These are phyloP conservation scores for Micropoecilia bifurca DNA, from an alignment of 2,797 vertebrate genomes.

Conservation along the genomic window DNA sequence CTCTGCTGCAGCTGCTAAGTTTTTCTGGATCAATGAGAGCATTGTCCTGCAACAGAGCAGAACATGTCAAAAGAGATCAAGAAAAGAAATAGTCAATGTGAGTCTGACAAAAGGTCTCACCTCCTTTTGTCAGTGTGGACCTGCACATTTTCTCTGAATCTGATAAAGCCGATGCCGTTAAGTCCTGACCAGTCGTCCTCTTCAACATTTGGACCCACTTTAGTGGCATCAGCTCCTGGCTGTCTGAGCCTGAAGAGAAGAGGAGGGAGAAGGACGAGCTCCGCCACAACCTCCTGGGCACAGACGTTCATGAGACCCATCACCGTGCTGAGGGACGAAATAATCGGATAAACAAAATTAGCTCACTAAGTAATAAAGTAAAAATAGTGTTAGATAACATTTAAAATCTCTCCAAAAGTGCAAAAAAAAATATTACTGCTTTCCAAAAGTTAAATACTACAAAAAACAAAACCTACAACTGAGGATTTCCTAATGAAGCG, in stretches of 20 bases:
- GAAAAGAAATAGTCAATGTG: fast-evolving
- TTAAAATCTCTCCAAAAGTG: background rate
- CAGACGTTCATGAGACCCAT: conserved; percentile 66
- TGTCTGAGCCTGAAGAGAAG: conserved; percentile 65
- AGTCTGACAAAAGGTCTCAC: conserved; percentile 35
- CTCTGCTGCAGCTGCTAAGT: conserved; percentile 36
- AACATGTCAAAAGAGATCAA: background rate
- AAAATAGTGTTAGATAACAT: background rate
- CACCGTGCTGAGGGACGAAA: conserved; percentile 53
- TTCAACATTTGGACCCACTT: conserved; percentile 42
- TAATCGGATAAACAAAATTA: background rate
- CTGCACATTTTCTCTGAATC: conserved; percentile 55
- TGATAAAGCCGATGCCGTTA: fast-evolving
- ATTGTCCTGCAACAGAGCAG: conserved; percentile 51
- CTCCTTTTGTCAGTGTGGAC: conserved; percentile 27
- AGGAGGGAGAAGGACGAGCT: conserved; percentile 76
- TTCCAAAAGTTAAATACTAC: background rate
- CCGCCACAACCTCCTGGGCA: conserved; percentile 4
- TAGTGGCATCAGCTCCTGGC: conserved; percentile 12
- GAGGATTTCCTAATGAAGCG: fast-evolving
- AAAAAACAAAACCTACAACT: conserved; percentile 49
- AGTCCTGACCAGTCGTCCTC: conserved; percentile 74
- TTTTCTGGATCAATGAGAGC: conserved; percentile 50
- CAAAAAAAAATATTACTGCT: background rate
- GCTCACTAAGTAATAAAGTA: background rate